Base-by-base conservation (phyloP, 2,113 vertebrate genomes). In the Paracanthobrama guichenoti region DNA sequence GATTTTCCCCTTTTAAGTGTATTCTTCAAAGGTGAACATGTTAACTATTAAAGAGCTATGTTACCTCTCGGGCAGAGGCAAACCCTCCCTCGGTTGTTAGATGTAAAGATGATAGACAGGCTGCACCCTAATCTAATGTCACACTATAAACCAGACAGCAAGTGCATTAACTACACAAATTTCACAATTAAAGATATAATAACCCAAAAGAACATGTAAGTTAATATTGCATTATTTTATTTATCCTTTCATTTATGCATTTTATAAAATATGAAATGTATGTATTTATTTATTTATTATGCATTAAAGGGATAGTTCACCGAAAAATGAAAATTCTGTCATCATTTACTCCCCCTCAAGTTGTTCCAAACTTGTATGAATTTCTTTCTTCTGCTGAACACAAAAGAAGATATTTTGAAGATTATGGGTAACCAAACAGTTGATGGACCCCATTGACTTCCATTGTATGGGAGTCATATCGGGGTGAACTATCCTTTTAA, bases 21-120 rank as follows among this genome's bases (percentile, higher is more conserved):
- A 92, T 91, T 90, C 92, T 93, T 92, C 91, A 93, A 93, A 95
- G 92, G 91, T 94, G 91, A 93, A 89, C 92, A 90, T 89, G 89
- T 87, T 88, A 85, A 91, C 86, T 91, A 89, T 90, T 89, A 90
- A 88, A 90, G 91, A 90, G 91, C 86, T 85, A 87, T 91, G 88
- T 92, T 92, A 89, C 90, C 76, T 89, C 79, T 79, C 59, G 55
- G 74, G 35, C 28, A 55, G 59, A 79, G 78, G 67, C 79, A 73
- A 77, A 86, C 81, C 76, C 74, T 84, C 85, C 87, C 80, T 88
- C 57, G 69, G 31, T 80, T 88, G 76, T 85, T 62, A 62, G 55
- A 86, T 64, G 74, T 72, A 79, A 79, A 60, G 64, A 60, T 85
- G 82, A 79, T n/a, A 59, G 60, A 81, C 22, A 71, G 16, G 24